These are phyloP conservation scores for Delia radicum DNA, from an alignment of 1,140 invertebrate species.

Conservation along the genomic window DNA sequence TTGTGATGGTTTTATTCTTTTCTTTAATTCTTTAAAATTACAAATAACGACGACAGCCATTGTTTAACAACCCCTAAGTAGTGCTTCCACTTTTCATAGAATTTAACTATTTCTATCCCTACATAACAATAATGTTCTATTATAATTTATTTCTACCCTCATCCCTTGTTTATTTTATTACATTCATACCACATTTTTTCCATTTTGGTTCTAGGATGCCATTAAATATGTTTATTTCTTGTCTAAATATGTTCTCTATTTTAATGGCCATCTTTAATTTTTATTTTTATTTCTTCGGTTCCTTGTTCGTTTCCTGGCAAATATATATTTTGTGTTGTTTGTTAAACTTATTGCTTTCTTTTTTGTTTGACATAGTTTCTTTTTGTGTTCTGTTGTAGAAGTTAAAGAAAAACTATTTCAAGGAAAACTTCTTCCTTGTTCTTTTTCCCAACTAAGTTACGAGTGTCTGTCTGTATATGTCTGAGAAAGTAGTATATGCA, in stretches of 20 bases:
- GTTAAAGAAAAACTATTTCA: constrained; percentile 10
- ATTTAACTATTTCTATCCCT: constrained; percentile 1
- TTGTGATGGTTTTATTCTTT: too few relatives aligned
- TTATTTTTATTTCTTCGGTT: background rate
- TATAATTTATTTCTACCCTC: background rate
- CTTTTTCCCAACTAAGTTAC: background rate
- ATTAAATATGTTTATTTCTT: constrained; percentile 10
- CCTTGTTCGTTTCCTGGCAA: constrained; percentile 1
- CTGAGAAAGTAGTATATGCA: background rate
- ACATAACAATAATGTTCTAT: background rate
- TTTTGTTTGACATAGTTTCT: constrained; percentile 12
- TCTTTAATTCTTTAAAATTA: too few relatives aligned
- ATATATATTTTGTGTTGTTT: constrained; percentile 5
- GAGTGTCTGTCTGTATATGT: background rate
- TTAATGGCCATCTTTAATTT: background rate
- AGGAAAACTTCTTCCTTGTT: constrained; percentile 8
- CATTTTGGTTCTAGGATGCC: constrained; percentile 21
- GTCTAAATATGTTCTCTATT: background rate
- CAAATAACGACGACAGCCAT: background rate
- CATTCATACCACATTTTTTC: too few relatives aligned
- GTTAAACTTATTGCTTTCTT: background rate
- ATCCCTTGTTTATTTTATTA: background rate
- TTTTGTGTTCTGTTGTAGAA: background rate
- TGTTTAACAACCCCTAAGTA: background rate
- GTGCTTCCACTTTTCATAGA: background rate